A percentile compares a stretch with the other conserved stretches of the same genome.
Conservation (phyloP, 2,888 invertebrate species). For the Polymixis flavicincta region DNA sequence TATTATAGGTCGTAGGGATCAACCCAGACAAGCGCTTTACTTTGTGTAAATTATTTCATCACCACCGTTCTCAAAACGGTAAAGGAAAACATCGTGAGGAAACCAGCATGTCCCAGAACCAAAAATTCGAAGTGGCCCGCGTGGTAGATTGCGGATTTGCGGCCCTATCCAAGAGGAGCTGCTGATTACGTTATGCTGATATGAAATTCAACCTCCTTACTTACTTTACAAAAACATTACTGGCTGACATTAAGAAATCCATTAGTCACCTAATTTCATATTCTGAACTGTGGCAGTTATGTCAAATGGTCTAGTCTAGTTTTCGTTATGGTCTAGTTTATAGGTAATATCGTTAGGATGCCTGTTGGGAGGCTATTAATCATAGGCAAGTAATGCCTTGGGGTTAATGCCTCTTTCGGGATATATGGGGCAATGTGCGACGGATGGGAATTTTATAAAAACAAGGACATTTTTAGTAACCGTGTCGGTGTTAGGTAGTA, state of each 20-base stretch:
- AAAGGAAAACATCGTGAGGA: no score
- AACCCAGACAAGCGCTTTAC: no score
- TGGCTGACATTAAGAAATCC: background rate
- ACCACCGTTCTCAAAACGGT: no score
- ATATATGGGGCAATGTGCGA: conserved; percentile 5
- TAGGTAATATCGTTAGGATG: conserved; percentile 18
- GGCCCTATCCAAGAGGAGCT: no score
- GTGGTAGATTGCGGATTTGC: no score
- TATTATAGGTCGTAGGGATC: no score
- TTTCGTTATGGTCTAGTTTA: conserved; percentile 10
- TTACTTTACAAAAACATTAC: background rate
- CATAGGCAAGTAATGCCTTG: background rate
- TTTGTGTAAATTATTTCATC: no score
- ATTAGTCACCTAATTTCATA: background rate
- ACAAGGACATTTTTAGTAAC: background rate
- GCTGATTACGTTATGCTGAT: no score
- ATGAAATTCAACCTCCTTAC: background rate
- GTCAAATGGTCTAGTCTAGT: conserved; percentile 12
- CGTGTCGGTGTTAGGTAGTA: background rate
- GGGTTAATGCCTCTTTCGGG: conserved; percentile 8
- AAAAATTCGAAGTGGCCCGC: no score
- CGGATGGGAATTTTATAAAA: background rate
- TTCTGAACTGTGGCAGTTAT: background rate
- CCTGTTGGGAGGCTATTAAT: conserved; percentile 19
- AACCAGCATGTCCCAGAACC: no score